Evolutionary conservation across 2,113 vertebrate genomes (phyloP), one percentile per base, ranked within the genome.

Genomic region (Rousettus leschenaultii): DNA sequence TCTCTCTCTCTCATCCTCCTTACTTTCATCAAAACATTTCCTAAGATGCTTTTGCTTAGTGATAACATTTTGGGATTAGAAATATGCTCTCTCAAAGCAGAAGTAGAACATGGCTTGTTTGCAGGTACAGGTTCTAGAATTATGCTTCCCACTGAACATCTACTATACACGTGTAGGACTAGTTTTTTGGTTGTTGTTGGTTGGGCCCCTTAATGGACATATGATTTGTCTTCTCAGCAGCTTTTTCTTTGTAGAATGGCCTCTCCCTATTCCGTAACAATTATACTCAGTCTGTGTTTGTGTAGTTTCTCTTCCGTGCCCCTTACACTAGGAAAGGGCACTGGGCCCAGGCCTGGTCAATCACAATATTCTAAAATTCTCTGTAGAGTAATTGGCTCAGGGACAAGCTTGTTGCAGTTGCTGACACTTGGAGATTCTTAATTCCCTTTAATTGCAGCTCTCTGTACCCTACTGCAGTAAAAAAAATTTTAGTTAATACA

Each of bases 401-500:
- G 65, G 71, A 35, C 35, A 55, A 75, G 5, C 8, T 53, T 28
- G 10, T 30, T 53, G 55, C 11, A n/a, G 33, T 63, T 86, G 71
- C 53, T 92, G 84, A 77, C 24, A 33, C 28, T 74, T 71, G 53
- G 51, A 90, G 33, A 84, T 43, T 57, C 26, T 48, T n/a, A 8
- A n/a, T 63, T 95, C 40, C 82, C 59, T 95, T 79, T 80, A 28
- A 73, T 89, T 66, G 43, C 28, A 91, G 80, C n/a, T 84, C 66
- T 90, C 63, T 71, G 16, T 87, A 51, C 30, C n/a, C 35, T 57
- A 19, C 11, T 61, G 38, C 40, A 88, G 68, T 78, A 89, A 92
- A 96, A 96, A 93, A 93, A 92, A 97, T 61, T 26, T 70, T 35
- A 84, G 7, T 87, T 87, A 95, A 79, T 40, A 75, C 8, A 40